Conservation (phyloP, 2,797 vertebrate genomes). For the Notolepis coatsorum region DNA sequence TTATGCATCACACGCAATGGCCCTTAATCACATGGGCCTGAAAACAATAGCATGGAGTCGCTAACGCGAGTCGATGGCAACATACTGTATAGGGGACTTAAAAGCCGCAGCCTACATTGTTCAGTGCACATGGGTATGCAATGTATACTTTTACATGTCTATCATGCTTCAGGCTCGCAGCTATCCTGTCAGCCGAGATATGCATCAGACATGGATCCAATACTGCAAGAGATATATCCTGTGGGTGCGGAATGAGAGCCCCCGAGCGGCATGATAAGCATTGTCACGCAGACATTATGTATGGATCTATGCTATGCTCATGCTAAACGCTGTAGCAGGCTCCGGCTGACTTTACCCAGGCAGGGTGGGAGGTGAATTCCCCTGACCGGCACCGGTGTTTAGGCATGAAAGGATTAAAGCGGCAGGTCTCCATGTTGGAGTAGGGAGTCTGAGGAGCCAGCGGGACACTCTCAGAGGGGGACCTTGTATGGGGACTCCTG, state of each 20-base stretch:
- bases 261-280: conserved; percentile 78
- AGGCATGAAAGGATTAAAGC: conserved; percentile 41
- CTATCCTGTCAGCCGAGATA: conserved; percentile 73
- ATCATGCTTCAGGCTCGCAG: conserved; percentile 65
- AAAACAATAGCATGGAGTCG: conserved; percentile 32
- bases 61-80: neutral
- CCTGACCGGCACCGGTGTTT: conserved; percentile 10
- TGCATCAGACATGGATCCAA: conserved; percentile 73
- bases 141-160: conserved; percentile 72
- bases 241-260: conserved; percentile 71
- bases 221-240: conserved; percentile 71
- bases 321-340: conserved; percentile 49
- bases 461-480: conserved; percentile 5
- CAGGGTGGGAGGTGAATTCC: conserved; percentile 59
- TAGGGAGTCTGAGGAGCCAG: conserved; percentile 10
- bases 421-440: conserved; percentile 5
- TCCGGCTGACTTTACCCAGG: conserved; percentile 58
- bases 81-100: conserved; percentile 27
- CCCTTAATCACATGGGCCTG: conserved; percentile 44
- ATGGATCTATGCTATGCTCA: conserved; percentile 73
- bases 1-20: conserved; percentile 46
- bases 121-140: conserved; percentile 40
- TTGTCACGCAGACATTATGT: conserved; percentile 72
- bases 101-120: conserved; percentile 21
- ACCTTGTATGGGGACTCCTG: conserved; percentile 20